Evolutionary conservation across 2,113 vertebrate genomes (phyloP).

Genomic region (Myotis yumanensis): DNA sequence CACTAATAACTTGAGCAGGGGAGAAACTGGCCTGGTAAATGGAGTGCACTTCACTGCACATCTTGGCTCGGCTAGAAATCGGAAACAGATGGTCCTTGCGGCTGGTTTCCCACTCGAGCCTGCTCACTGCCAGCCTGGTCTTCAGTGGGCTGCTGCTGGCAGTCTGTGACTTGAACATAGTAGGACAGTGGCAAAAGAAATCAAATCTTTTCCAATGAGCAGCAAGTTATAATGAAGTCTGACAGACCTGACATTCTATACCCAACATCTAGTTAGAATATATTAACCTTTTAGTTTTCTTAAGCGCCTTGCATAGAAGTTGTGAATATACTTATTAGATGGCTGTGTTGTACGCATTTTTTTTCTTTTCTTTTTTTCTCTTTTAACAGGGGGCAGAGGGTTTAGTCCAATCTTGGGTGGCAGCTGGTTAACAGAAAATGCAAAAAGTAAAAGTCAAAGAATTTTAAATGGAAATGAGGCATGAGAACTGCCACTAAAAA

Average conservation of each 20-base stretch:
- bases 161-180: slow-evolving; percentile 90
- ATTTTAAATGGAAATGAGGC: slow-evolving; percentile 57
- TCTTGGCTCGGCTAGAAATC: slow-evolving; percentile 92
- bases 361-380: neutral
- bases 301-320: slow-evolving; percentile 78
- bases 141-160: slow-evolving; percentile 92
- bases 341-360: neutral
- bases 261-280: slow-evolving; percentile 90
- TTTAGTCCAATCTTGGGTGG: slow-evolving; percentile 60
- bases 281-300: slow-evolving; percentile 91
- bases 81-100: slow-evolving; percentile 96
- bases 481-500: neutral
- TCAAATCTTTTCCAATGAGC: slow-evolving; percentile 90
- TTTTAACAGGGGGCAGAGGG: slow-evolving; percentile 63
- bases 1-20: slow-evolving; percentile 89
- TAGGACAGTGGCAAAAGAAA: slow-evolving; percentile 92
- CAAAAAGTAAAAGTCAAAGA: slow-evolving; percentile 62
- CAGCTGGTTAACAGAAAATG: slow-evolving; percentile 65
- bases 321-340: slow-evolving; percentile 80
- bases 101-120: slow-evolving; percentile 90
- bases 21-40: slow-evolving; percentile 86
- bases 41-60: slow-evolving; percentile 90
- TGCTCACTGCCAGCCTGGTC: slow-evolving; percentile 91
- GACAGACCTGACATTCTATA: slow-evolving; percentile 93
- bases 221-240: slow-evolving; percentile 90